Base-by-base conservation (phyloP, 53 echinoderm and acorn worm species). In the Mesocentrotus franciscanus region DNA sequence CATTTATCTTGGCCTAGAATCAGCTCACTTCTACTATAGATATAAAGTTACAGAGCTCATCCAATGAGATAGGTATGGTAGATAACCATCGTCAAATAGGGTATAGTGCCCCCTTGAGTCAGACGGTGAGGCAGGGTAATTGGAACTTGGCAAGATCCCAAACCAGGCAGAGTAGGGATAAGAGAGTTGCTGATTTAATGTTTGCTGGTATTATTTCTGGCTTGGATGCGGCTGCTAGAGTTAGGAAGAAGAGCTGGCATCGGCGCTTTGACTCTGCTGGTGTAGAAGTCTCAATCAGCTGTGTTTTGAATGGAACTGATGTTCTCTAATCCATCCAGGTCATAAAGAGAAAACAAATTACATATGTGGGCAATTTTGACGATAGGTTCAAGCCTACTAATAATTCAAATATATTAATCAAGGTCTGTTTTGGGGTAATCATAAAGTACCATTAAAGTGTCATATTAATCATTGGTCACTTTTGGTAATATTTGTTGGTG, bases 61-160 rank as follows among this genome's bases (percentile, higher is more conserved):
- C 72, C 66, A 14, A 92, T 92, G 92, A 72, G 39, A 74, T 76
- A 74, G 76, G 75, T 91, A 32, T 36, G 1, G 91, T 10, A 91
- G 62, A 92, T 92, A 71, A 74, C 42, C 92, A 92, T 87, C 87
- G 35, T 66, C 91, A 91, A 91, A 91, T 66, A 22, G 91, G 91
- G 61, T 91, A 94, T 61, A 94, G 85, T 85, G 95, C 95, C 95
- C 95, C 95, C 95, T 85, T 9, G 60, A 85, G 95, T 85, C 87
- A 10, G 61, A 36, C 33, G 26, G 85, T 42, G 57, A 55, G 62
- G 60, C 30, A 81, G 93, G 56, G 60, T 93, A 93, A 93, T 93
- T 93, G 93, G 81, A 93, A 93, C 93, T 93, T 93, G 93, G 93
- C 93, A 93, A 62, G 81, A 34, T 78, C 58, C 93, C 93, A 93